Conservation (phyloP, 2,113 vertebrate species). For the Hippopotamus amphibius region DNA sequence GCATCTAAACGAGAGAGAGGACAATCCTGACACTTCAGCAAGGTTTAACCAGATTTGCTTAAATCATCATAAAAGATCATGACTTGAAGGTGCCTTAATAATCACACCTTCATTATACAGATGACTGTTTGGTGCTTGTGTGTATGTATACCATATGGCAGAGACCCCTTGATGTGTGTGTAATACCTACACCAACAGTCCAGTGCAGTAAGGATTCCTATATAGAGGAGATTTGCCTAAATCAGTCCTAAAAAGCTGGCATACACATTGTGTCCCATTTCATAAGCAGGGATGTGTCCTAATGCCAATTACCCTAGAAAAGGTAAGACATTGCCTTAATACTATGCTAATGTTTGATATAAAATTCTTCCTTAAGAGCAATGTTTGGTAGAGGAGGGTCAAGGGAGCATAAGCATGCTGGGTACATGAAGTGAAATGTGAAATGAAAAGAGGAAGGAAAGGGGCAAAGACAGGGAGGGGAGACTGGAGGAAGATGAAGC, state of each 20-base stretch:
- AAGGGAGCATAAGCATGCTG: not conserved
- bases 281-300: not conserved
- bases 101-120: not conserved
- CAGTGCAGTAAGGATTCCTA: not conserved
- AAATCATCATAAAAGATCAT: not conserved
- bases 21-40: conserved; percentile 1
- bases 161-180: not conserved
- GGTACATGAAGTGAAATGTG: not conserved
- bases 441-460: not conserved
- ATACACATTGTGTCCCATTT: not conserved
- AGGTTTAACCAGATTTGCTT: conserved; percentile 5
- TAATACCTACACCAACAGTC: not conserved
- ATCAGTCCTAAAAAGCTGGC: not conserved
- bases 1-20: not conserved
- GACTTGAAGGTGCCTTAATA: not conserved
- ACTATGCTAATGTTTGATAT: not conserved
- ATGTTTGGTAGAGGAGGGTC: not conserved
- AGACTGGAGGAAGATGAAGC: not conserved
- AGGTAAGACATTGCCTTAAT: not conserved
- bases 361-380: not conserved
- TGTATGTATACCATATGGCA: not conserved
- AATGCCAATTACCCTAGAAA: not conserved
- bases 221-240: not conserved
- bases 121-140: not conserved
- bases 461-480: not conserved